Conservation (phyloP, 2,113 vertebrate species). For the Chlorodrepanis virens region DNA sequence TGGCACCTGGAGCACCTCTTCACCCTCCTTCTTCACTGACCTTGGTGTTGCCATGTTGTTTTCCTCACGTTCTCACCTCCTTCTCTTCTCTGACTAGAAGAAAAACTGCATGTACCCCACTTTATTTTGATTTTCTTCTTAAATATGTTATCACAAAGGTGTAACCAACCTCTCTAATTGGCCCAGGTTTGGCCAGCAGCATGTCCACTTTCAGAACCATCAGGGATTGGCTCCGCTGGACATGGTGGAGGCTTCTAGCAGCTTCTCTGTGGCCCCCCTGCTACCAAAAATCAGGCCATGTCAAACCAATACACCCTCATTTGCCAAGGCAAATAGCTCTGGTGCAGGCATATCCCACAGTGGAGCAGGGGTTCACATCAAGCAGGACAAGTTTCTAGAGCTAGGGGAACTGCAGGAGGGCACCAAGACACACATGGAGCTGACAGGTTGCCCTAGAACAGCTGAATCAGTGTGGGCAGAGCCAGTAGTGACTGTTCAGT, state of each 20-base stretch:
- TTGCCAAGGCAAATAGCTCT: background rate
- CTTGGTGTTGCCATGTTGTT: too few relatives aligned
- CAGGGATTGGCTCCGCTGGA: background rate
- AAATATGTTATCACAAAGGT: too few relatives aligned
- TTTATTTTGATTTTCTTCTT: too few relatives aligned
- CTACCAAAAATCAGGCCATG: background rate
- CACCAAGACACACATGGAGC: background rate
- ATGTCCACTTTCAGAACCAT: background rate
- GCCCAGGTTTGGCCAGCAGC: too few relatives aligned
- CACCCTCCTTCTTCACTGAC: too few relatives aligned
- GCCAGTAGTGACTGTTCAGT: background rate
- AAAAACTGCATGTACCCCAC: too few relatives aligned
- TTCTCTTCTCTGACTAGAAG: background rate
- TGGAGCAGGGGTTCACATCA: too few relatives aligned
- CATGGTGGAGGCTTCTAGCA: background rate
- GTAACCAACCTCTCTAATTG: too few relatives aligned
- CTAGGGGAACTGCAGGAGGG: background rate
- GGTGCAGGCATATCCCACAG: background rate
- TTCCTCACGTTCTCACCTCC: too few relatives aligned
- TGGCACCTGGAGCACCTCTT: too few relatives aligned
- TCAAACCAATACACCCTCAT: background rate
- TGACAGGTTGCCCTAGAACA: background rate
- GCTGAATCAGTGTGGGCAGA: background rate
- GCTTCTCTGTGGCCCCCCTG: background rate
- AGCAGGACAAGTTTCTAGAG: background rate